A percentile compares a stretch with the other conserved stretches of the same genome.
Evolutionary conservation across 2,797 vertebrate species (phyloP).

Genomic region (Mus caroli): DNA sequence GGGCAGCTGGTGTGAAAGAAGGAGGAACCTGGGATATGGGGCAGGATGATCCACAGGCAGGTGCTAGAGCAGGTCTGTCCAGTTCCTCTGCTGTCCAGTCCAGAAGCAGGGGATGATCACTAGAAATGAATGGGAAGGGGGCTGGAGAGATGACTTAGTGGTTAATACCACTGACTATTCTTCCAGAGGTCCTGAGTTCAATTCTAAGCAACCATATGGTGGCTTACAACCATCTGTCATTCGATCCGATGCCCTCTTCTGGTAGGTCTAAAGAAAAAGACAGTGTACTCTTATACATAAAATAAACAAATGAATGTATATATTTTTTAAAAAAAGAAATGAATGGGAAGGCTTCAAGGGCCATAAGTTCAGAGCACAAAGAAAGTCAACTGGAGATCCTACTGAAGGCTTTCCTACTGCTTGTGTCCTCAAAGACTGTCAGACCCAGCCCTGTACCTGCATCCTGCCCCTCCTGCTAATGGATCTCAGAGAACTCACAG

Average conservation of each 20-base stretch:
- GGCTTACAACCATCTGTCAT: not conserved
- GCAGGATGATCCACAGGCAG: not conserved
- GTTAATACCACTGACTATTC: not conserved
- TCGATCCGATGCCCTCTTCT: not conserved
- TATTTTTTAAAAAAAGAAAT: too few relatives aligned
- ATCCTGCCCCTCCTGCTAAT: too few relatives aligned
- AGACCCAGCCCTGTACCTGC: not conserved
- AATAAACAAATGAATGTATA: not conserved
- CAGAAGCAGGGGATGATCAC: not conserved
- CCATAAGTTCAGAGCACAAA: not conserved
- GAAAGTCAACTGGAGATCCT: not conserved
- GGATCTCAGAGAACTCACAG: not conserved
- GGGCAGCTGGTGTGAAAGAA: not conserved
- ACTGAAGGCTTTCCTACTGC: not conserved
- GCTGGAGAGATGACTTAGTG: not conserved
- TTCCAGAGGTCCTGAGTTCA: not conserved
- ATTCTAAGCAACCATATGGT: not conserved
- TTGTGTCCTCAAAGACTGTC: not conserved
- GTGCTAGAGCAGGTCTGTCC: slow-evolving; percentile 48
- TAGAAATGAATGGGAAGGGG: not conserved
- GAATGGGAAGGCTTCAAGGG: not conserved
- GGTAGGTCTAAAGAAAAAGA: not conserved
- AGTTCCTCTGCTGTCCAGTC: not conserved
- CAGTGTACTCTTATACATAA: not conserved
- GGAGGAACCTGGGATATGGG: not conserved